These are phyloP conservation scores for Cydia pomonella DNA, from an alignment of 1,140 invertebrate genomes.

Conservation along the genomic window DNA sequence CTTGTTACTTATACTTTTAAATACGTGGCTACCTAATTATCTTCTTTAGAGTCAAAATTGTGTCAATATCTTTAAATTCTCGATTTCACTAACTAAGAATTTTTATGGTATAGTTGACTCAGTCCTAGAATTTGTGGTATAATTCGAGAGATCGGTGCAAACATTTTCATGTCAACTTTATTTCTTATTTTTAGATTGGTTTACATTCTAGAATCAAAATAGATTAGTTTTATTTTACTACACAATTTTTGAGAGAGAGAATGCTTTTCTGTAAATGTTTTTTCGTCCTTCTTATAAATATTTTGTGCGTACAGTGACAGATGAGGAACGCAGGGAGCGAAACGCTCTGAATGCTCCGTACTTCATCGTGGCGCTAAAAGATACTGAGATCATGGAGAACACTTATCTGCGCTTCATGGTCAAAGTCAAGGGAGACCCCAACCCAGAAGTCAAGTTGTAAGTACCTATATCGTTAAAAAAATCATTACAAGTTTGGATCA, in stretches of 20 bases:
- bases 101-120: too few species aligned
- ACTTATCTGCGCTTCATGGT: constrained; percentile 95
- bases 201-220: too few species aligned
- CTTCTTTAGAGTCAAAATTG: too few species aligned
- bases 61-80: too few species aligned
- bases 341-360: constrained; percentile 87
- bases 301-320: constrained; percentile 81
- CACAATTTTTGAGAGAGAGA: not conserved
- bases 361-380: constrained; percentile 91
- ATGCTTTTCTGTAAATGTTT: not conserved
- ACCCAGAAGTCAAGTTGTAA: constrained; percentile 92
- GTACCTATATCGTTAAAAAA: constrained; percentile 61
- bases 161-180: too few species aligned
- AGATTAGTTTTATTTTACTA: not conserved
- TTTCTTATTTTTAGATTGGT: too few species aligned
- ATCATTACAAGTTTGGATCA: constrained; percentile 1
- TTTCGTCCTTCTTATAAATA: not conserved
- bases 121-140: too few species aligned
- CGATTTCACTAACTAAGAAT: too few species aligned
- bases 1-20: too few species aligned
- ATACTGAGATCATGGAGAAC: constrained; percentile 92
- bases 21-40: too few species aligned
- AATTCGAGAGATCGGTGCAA: too few species aligned
- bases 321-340: constrained; percentile 86
- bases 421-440: constrained; percentile 92